A percentile compares a stretch with the other conserved stretches of the same genome.
Conservation (phyloP, 2,797 vertebrate genomes). For the Vespertilio murinus region DNA sequence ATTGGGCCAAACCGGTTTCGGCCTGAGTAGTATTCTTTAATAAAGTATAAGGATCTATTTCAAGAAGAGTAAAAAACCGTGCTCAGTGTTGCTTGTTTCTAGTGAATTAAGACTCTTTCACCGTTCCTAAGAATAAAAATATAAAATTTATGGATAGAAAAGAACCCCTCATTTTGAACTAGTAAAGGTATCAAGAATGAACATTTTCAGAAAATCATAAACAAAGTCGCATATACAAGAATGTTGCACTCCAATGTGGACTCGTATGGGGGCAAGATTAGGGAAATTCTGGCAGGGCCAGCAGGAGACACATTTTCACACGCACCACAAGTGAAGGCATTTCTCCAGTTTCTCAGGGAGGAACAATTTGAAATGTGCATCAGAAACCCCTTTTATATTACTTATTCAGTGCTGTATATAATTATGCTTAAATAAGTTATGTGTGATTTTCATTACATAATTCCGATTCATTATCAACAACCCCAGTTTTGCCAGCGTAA, state of each 20-base stretch:
- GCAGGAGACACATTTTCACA: background rate
- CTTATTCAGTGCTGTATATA: background rate
- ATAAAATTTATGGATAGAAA: background rate
- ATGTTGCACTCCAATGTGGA: background rate
- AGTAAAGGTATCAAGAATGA: background rate
- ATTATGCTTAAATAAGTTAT: background rate
- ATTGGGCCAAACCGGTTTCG: no score
- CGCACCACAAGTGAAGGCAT: background rate
- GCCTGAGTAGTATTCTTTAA: background rate
- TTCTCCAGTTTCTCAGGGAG: background rate
- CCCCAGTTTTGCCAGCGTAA: background rate
- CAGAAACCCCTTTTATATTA: background rate
- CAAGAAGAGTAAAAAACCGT: background rate
- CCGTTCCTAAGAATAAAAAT: background rate
- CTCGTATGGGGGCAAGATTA: background rate
- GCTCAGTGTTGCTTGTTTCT: background rate
- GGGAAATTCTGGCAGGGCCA: background rate
- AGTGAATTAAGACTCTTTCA: background rate
- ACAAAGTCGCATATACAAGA: background rate
- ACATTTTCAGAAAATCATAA: constrained; percentile 22
- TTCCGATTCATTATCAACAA: background rate
- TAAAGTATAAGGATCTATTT: background rate
- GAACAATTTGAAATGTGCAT: background rate
- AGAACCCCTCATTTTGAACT: background rate
- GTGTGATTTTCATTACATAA: background rate